phyloP scores from a whole-genome alignment of 2,113 vertebrate genomes.

The Phrynosoma platyrhinos region DNA sequence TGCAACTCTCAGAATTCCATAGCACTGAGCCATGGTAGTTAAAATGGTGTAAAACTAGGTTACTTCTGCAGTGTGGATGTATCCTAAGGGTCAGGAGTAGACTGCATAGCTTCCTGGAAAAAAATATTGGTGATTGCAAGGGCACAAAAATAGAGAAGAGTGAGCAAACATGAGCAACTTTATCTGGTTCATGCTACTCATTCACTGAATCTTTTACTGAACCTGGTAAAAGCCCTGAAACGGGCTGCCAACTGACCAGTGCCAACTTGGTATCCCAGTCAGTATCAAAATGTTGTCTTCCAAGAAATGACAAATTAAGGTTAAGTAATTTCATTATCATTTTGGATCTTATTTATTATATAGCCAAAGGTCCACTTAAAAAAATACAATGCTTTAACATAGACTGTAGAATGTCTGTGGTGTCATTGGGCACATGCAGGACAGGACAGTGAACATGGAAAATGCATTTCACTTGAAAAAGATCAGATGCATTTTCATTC shows the following conservation, averaged over 20 bases:
- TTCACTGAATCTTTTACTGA: neutral
- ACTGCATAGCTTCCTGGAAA: too few species aligned
- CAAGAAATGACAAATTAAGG: neutral
- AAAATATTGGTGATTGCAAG: too few species aligned
- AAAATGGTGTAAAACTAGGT: too few species aligned
- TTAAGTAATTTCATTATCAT: neutral
- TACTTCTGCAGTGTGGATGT: too few species aligned
- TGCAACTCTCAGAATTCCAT: too few species aligned
- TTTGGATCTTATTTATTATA: neutral
- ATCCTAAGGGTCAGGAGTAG: too few species aligned
- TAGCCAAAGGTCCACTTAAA: neutral
- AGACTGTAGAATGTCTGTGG: neutral
- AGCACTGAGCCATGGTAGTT: too few species aligned
- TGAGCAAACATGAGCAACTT: too few species aligned
- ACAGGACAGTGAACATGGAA: neutral
- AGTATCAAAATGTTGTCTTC: neutral
- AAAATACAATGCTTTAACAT: neutral
- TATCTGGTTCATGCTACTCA: neutral
- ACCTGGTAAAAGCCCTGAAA: neutral
- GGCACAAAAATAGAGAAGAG: too few species aligned
- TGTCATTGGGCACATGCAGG: neutral
- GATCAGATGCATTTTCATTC: neutral
- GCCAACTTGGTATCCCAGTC: neutral
- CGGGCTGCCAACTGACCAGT: neutral
- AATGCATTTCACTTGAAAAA: conserved; percentile 3